Evolutionary conservation across 1,140 invertebrate genomes (phyloP).

Genomic region (Choristoneura fumiferana): DNA sequence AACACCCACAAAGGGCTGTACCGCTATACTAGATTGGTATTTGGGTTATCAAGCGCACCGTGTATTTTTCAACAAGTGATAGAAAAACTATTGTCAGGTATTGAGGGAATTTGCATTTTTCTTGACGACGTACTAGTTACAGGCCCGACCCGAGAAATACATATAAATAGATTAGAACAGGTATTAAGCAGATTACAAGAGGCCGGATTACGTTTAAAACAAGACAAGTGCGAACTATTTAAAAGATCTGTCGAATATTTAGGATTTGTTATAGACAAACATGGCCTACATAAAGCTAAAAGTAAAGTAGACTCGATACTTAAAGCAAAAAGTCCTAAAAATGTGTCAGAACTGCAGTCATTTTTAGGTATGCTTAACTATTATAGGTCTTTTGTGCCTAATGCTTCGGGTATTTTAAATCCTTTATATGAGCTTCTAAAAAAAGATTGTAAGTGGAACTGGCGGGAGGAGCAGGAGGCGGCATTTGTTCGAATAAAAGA

Average conservation of each 20-base stretch:
- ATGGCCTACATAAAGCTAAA: not conserved
- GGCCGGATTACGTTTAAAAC: not conserved
- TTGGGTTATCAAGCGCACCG: no score
- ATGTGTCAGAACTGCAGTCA: conserved; percentile 44
- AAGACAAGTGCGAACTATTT: not conserved
- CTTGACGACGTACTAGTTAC: not conserved
- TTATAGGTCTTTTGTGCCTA: conserved; percentile 62
- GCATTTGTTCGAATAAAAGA: conserved; percentile 9
- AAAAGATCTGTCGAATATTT: no score
- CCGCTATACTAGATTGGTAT: not conserved
- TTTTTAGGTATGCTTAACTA: conserved; percentile 71
- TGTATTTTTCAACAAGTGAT: not conserved
- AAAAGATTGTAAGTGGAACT: conserved; percentile 5
- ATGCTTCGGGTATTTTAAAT: conserved; percentile 41
- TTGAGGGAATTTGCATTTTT: not conserved
- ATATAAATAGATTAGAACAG: not conserved
- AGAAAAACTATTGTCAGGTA: not conserved
- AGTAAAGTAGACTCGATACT: not conserved
- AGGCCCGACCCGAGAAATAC: not conserved
- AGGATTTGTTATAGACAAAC: not conserved
- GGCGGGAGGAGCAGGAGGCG: not conserved
- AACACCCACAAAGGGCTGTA: conserved; percentile 15
- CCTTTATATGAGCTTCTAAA: conserved; percentile 27
- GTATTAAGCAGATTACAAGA: not conserved
- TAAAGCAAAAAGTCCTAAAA: conserved; percentile 31